A percentile compares a stretch with the other conserved stretches of the same genome.
Evolutionary conservation across 2,113 vertebrate species (phyloP).

Genomic region (Glaucidium brasilianum): DNA sequence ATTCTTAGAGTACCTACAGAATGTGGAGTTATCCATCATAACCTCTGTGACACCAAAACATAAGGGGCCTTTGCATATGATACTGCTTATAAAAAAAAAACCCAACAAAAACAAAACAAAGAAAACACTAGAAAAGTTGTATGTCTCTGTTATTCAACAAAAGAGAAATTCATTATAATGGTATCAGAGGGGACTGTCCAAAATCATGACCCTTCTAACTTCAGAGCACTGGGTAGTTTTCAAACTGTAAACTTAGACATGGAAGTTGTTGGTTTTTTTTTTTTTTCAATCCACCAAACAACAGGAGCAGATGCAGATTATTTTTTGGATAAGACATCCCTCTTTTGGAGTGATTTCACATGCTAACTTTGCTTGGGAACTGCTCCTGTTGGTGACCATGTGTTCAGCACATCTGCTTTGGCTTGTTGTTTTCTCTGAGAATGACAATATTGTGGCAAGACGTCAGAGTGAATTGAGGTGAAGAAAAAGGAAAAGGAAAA

Average conservation of each 20-base stretch:
- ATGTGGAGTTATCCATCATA: not conserved
- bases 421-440: conserved; percentile 62
- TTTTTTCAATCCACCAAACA: conserved; percentile 8
- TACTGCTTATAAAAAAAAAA: not conserved
- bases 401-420: conserved; percentile 70
- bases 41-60: not conserved
- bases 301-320: conserved; percentile 51
- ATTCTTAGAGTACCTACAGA: not conserved
- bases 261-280: not conserved
- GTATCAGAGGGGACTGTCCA: not conserved
- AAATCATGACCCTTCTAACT: not conserved
- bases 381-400: conserved; percentile 63
- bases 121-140: not conserved
- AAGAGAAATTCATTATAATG: not conserved
- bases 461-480: conserved; percentile 51
- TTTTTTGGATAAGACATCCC: conserved; percentile 42
- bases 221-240: not conserved
- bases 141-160: not conserved
- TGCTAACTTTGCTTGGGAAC: conserved; percentile 65
- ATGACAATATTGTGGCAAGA: conserved; percentile 64
- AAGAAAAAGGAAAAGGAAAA: conserved; percentile 38
- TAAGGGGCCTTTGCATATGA: not conserved
- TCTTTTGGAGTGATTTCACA: conserved; percentile 57
- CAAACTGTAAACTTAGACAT: not conserved
- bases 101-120: not conserved